These are phyloP conservation scores for Orius laevigatus DNA, from an alignment of 1,140 invertebrate species.

Conservation along the genomic window DNA sequence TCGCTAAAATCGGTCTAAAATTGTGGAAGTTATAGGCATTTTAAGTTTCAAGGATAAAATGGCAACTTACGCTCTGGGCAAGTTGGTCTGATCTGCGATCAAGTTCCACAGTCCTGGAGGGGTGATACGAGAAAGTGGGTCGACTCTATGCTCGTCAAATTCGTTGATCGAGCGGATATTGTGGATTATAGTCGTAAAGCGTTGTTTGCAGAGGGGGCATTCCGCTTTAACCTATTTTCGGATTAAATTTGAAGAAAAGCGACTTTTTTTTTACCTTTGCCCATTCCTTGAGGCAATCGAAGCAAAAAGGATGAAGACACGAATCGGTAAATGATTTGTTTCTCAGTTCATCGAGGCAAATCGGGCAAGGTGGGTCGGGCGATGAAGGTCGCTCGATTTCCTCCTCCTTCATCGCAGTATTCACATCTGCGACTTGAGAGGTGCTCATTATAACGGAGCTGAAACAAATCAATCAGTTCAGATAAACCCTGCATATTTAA, in stretches of 20 bases:
- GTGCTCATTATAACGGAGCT: no score
- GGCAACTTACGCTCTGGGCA: no score
- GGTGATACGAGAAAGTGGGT: not conserved
- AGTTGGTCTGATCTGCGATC: no score
- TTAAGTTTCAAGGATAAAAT: no score
- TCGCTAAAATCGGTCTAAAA: no score
- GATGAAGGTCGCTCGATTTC: conserved; percentile 29
- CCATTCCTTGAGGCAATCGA: conserved; percentile 82
- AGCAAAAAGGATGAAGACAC: conserved; percentile 88
- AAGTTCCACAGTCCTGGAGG: not conserved
- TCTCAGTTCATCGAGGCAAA: conserved; percentile 68
- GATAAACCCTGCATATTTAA: no score
- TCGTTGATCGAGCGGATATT: conserved; percentile 74
- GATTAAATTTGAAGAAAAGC: conserved; percentile 8
- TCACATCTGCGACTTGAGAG: no score
- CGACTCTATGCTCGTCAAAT: conserved; percentile 69
- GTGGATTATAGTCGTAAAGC: conserved; percentile 79
- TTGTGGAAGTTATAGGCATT: no score
- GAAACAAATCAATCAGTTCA: no score
- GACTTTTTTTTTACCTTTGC: conserved; percentile 50
- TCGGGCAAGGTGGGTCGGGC: conserved; percentile 74
- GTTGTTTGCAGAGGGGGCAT: conserved; percentile 86
- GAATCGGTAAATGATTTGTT: conserved; percentile 84
- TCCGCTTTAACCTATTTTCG: conserved; percentile 57
- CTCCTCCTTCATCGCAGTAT: no score